A percentile compares a stretch with the other conserved stretches of the same genome.
These are phyloP conservation scores for Seira sanloemensis DNA, from an alignment of 2,888 invertebrate species.

Conservation along the genomic window DNA sequence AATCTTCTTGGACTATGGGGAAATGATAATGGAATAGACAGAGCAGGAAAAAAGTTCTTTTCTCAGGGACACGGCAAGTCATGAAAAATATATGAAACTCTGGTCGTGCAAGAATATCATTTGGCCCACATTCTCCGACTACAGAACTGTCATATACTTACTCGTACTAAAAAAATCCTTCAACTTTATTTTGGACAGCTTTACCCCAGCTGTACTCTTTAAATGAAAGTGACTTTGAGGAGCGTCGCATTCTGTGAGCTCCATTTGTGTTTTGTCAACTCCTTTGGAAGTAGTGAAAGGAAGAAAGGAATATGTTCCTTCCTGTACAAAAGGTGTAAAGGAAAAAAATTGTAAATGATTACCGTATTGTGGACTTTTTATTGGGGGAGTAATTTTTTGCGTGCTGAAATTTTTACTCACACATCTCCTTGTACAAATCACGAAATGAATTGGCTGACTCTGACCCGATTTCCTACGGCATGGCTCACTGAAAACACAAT, in stretches of 20 bases:
- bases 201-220: neutral
- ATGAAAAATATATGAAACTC: slow-evolving; percentile 41
- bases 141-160: neutral
- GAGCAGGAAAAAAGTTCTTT: slow-evolving; percentile 18
- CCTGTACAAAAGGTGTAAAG: neutral
- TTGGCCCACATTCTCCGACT: neutral
- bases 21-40: neutral
- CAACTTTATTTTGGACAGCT: neutral
- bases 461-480: neutral
- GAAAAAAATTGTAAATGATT: neutral
- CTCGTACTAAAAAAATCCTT: neutral
- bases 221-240: neutral
- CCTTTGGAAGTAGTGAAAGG: neutral
- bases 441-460: neutral
- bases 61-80: slow-evolving; percentile 21
- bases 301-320: neutral
- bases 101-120: neutral
- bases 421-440: too few relatives aligned
- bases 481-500: neutral
- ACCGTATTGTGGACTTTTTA: too few relatives aligned
- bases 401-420: too few relatives aligned
- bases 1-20: too few relatives aligned
- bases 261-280: neutral
- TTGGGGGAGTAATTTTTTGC: too few relatives aligned
- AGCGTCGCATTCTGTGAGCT: neutral